Base-by-base conservation (phyloP, 2,797 vertebrate species). In the Anguilla obscura region DNA sequence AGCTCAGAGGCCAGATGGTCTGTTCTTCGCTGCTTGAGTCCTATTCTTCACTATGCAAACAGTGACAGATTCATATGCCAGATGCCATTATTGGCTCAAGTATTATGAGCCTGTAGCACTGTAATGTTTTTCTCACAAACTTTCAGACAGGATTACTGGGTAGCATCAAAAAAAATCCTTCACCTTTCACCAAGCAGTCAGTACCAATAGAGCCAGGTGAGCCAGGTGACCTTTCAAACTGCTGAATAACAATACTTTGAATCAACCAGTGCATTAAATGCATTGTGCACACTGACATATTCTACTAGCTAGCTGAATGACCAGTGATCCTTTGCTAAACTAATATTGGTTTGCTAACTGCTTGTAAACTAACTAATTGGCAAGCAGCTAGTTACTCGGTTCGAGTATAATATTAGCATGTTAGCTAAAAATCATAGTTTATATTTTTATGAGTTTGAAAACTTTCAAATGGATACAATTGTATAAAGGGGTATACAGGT, bases 31-130 rank as follows among this genome's bases (percentile, higher is more conserved):
- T 50, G 40, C 24, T 82, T 82, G 21, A 82, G 79, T 82, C 40
- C 45, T 50, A 48, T 50, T n/a, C 79, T 82, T 82, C 45, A 24
- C 79, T 82, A 21, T 48, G 36, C 40, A 82, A 82, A 82, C 79
- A 82, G 79, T 82, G 79, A 82, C 79, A 82, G 79, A 82, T 82
- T 82, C 79, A 48, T 50, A 50, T 50, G 79, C 79, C 79, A 82
- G 79, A 82, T 82, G 79, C 79, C 45, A 7, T n/a, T 82, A 82
- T 82, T 82, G 79, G 79, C 79, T 82, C 40, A 50, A 82, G 79
- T 82, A 24, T 48, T 48, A 50, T 2, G 45, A 82, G 79, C 45
- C 79, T 14, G 21, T 9, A 82, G 79, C 79, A 9, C 79, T 50
- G 40, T 82, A 50, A 82, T 50, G 45, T 24, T n/a, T 82, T 82